Evolutionary conservation across 2,888 invertebrate species (phyloP).

Genomic region (Acholoe squamosa): DNA sequence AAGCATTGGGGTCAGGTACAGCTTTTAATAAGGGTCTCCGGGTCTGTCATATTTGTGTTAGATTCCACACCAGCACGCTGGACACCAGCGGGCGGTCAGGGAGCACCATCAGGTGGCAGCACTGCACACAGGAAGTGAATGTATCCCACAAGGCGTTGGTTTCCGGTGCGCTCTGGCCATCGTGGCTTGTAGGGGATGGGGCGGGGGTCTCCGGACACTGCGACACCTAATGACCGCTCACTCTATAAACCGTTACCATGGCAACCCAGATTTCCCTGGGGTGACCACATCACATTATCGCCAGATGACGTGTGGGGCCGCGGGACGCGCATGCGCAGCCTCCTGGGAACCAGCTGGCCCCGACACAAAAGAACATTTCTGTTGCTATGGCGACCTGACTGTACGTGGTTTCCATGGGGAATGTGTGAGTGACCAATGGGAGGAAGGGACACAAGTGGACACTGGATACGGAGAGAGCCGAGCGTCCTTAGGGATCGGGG

Average conservation of each 20-base stretch:
- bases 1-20: too few relatives aligned
- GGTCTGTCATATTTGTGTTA: too few relatives aligned
- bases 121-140: neutral
- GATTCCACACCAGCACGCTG: too few relatives aligned
- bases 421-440: constrained; percentile 48
- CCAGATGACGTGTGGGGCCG: constrained; percentile 48
- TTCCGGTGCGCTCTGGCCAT: neutral
- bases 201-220: constrained; percentile 7
- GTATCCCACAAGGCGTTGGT: neutral
- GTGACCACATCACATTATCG: constrained; percentile 60
- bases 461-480: constrained; percentile 7
- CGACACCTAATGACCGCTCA: constrained; percentile 58
- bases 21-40: too few relatives aligned
- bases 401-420: neutral
- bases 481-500: constrained; percentile 13
- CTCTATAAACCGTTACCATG: constrained; percentile 62
- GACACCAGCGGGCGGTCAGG: neutral
- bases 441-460: constrained; percentile 48
- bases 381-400: constrained; percentile 45
- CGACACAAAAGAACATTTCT: constrained; percentile 61
- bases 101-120: constrained; percentile 12
- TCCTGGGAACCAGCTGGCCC: neutral
- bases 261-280: constrained; percentile 55
- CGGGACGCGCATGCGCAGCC: constrained; percentile 45
- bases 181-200: neutral